Conservation (phyloP, 35 echinoderm and acorn worm species). For the Heliocidaris erythrogramma region DNA sequence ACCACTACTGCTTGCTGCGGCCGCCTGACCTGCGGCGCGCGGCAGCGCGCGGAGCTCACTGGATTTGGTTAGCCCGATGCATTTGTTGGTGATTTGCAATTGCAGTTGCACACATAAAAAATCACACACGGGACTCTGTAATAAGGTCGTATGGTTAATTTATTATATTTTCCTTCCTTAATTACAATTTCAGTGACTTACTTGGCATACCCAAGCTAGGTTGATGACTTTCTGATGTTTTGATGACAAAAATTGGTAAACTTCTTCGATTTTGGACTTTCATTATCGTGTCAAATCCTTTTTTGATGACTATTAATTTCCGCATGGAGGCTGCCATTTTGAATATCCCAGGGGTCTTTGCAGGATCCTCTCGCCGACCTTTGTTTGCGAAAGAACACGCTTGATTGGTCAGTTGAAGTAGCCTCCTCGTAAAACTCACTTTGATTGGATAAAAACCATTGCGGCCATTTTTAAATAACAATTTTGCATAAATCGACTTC, state of each 20-base stretch:
- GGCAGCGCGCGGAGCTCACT: too few species aligned
- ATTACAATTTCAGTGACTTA: neutral
- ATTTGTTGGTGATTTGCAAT: too few species aligned
- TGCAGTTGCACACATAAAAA: neutral
- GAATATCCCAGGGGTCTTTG: conserved; percentile 56
- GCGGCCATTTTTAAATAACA: conserved; percentile 85
- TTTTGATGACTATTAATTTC: neutral
- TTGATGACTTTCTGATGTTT: neutral
- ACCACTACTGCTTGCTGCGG: too few species aligned
- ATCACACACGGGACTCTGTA: neutral
- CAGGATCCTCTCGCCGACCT: neutral
- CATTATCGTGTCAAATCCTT: neutral
- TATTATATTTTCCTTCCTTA: neutral
- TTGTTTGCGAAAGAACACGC: conserved; percentile 5
- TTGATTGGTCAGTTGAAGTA: conserved; percentile 34
- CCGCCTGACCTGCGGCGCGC: too few species aligned
- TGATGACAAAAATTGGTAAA: neutral
- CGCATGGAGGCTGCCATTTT: conserved; percentile 85
- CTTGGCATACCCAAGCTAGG: neutral
- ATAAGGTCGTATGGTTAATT: too few species aligned
- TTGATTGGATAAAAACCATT: conserved; percentile 58
- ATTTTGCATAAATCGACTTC: conserved; percentile 25
- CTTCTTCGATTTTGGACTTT: neutral
- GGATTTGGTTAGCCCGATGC: too few species aligned
- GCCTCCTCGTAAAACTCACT: conserved; percentile 29